Percentiles rank a stretch among this genome's conserved stretches.
These are phyloP conservation scores for Pachyuromys duprasi DNA, from an alignment of 2,797 vertebrate species.

Conservation along the genomic window DNA sequence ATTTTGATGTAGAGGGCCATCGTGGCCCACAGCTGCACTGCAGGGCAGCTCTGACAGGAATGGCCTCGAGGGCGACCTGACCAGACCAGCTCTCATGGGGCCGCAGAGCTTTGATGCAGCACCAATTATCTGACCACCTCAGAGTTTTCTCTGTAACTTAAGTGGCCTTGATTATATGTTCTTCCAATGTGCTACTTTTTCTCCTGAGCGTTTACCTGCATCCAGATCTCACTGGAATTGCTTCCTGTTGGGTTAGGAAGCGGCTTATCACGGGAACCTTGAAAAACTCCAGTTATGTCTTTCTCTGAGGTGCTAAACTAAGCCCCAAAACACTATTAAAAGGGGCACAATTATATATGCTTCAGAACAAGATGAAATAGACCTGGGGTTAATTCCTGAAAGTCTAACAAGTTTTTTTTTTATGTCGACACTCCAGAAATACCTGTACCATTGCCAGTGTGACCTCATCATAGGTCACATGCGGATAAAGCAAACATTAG, in stretches of 20 bases:
- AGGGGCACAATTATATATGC: not conserved
- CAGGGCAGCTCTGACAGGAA: not conserved
- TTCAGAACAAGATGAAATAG: not conserved
- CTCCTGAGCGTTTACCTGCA: not conserved
- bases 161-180: not conserved
- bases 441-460: not conserved
- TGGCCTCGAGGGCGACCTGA: not conserved
- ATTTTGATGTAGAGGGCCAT: not conserved
- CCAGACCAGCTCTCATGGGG: not conserved
- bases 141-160: not conserved
- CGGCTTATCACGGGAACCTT: not conserved
- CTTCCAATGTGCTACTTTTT: not conserved
- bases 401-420: not conserved
- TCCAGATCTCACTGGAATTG: not conserved
- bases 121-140: not conserved
- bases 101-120: not conserved
- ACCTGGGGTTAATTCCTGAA: not conserved
- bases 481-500: slow-evolving; percentile 7
- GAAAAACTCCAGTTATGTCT: not conserved
- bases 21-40: not conserved
- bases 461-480: not conserved
- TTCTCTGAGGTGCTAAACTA: slow-evolving; percentile 13
- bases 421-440: not conserved
- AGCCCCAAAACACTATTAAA: not conserved
- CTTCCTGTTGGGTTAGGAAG: slow-evolving; percentile 5